Evolutionary conservation across 2,888 invertebrate genomes (phyloP).

Genomic region (Lepidocyrtoides sp.): DNA sequence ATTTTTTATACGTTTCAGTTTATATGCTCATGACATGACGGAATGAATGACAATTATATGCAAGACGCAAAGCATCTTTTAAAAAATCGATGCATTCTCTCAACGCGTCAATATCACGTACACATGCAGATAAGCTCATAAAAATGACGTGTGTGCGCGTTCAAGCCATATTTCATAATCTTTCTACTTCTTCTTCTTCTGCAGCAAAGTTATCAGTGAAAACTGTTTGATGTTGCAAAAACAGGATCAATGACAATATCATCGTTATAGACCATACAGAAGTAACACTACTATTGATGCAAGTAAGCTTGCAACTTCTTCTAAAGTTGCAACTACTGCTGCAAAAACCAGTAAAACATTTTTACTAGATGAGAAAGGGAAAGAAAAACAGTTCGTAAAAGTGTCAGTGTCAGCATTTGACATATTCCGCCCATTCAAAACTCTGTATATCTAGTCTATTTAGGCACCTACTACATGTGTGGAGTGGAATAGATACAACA

Average conservation of each 20-base stretch:
- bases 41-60: not conserved
- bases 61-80: not conserved
- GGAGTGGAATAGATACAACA: not conserved
- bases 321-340: not conserved
- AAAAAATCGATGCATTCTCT: not conserved
- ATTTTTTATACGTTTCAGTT: too few relatives aligned
- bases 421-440: conserved; percentile 37
- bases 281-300: not conserved
- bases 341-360: not conserved
- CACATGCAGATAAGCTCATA: not conserved
- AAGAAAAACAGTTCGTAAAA: conserved; percentile 19
- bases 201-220: too few relatives aligned
- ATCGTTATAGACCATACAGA: too few relatives aligned
- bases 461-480: too few relatives aligned
- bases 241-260: conserved; percentile 9
- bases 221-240: too few relatives aligned
- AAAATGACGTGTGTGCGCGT: not conserved
- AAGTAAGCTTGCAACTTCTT: not conserved
- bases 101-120: not conserved
- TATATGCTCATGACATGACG: not conserved
- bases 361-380: not conserved
- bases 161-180: not conserved
- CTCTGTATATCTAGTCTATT: too few relatives aligned
- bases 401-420: conserved; percentile 42
- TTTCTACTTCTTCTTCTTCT: too few relatives aligned